Evolutionary conservation across 2,113 vertebrate genomes (phyloP), one percentile per base, ranked within the genome.

Genomic region (Dicrurus megarhynchus): DNA sequence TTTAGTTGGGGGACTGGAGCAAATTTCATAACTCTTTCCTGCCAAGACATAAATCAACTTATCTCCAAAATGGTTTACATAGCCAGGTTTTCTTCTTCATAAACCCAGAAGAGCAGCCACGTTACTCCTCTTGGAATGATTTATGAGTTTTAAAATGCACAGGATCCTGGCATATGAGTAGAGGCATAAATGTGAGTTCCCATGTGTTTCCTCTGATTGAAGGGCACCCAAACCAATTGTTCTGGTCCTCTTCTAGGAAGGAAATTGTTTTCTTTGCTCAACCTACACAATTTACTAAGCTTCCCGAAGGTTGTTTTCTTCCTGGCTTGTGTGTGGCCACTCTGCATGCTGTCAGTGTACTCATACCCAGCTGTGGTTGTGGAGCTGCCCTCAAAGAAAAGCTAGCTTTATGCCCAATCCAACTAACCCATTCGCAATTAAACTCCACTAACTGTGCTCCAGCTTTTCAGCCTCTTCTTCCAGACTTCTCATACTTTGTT

Each of bases 341-440:
- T 92, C 71, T 78, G 92, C 93, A 93, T 96, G 95, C 88, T 84
- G 3, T 81, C 69, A 84, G 64, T 75, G 32, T 68, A 23, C 69
- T 90, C 86, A 41, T n/a, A 55, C 80, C 71, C 84, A 90, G 64
- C 64, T 89, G 85, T 89, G 85, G 76, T 68, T 86, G 80, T 93
- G 88, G 64, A 52, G 81, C 52, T 88, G 84, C 76, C 47, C 73
- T 74, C 28, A 59, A 71, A 90, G 52, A 44, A 94, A 47, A 88
- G 81, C 39, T 11, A 94, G 75, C 87, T 88, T 88, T 88, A 44
- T 0, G 11, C 64, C 49, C 79, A 63, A 2, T 53, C 47, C 60
- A 52, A 84, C 96, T 96, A 97, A 96, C 85, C 68, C 68, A 12
- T n/a, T 94, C 1, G 64, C 90, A 81, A 63, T 88, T 97, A 96